Evolutionary conservation across 2,888 invertebrate species (phyloP).

Genomic region (Ernsta delagoae): DNA sequence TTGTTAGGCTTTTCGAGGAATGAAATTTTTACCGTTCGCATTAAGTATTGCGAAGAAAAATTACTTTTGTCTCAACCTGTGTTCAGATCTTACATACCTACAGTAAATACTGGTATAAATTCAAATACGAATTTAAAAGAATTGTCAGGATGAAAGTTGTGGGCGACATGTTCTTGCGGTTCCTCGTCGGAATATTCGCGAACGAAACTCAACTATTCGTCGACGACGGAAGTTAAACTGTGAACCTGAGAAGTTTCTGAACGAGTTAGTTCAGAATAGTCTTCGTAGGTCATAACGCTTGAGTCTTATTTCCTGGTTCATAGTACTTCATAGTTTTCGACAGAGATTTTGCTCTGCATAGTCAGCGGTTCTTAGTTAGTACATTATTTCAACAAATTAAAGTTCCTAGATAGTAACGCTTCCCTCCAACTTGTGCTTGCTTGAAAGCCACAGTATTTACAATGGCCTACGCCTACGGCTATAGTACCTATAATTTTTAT

Average conservation of each 20-base stretch:
- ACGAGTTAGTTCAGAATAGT: conserved; percentile 12
- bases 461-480: too few species aligned
- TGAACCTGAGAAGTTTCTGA: conserved; percentile 14
- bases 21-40: too few species aligned
- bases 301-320: background rate
- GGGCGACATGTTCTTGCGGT: conserved; percentile 18
- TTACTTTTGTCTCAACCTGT: too few species aligned
- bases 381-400: background rate
- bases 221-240: conserved; percentile 20
- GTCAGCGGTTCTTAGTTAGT: background rate
- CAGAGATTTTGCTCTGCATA: background rate
- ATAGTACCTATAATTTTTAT: too few species aligned
- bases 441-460: too few species aligned
- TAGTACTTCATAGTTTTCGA: conserved; percentile 2
- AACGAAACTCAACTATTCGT: conserved; percentile 12
- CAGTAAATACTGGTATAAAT: too few species aligned
- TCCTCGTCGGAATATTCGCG: conserved; percentile 11
- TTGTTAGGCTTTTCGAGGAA: too few species aligned
- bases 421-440: too few species aligned
- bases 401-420: too few species aligned
- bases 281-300: conserved; percentile 17
- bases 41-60: too few species aligned
- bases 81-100: too few species aligned
- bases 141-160: conserved; percentile 15
- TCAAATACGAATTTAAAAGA: background rate